Base-by-base conservation (phyloP, 2,113 vertebrate genomes). In the Sylvietta virens region DNA sequence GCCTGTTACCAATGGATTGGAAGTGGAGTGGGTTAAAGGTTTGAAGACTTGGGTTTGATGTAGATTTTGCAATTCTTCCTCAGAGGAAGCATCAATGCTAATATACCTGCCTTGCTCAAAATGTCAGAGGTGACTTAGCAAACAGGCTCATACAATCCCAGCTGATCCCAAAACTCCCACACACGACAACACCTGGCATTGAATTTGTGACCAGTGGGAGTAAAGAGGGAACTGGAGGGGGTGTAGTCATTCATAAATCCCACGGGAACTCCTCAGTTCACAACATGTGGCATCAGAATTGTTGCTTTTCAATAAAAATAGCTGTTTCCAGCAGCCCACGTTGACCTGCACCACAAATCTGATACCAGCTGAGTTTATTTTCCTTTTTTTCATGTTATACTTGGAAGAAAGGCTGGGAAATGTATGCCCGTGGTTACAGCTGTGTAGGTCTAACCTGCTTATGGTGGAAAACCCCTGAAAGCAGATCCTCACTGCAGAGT, bases 101-200 rank as follows among this genome's bases (percentile, higher is more conserved):
- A 51, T 5, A 10, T 8, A 1, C 39, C 19, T 21, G n/a, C 37
- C 77, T 65, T 7, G 47, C 27, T 81, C 48, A 8, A 2, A 30
- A 19, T 7, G 37, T 26, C 44, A 51, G 58, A 23, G 19, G 48
- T n/a, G 44, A 21, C 20, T 50, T 69, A 14, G 0, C 67, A 28
- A 62, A 53, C 14, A 21, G 26, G 45, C 20, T 54, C 11, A 5
- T 1, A 2, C 4, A 16, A 33, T 50, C 47, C 39, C 42, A 61
- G 54, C 60, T 53, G 64, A 27, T 51, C 60, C 39, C 9, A 2
- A 27, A n/a, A 39, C 35, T 24, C 45, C 50, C 82, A 21, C 53
- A 7, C 13, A 28, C 3, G 1, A 15, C 44, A 10, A 7, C 15
- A 26, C 0, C 45, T 24, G 69, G 8, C 10, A 10, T 1, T 14